Evolutionary conservation across 2,888 invertebrate genomes (phyloP).

Genomic region (Cheilosia impressa): DNA sequence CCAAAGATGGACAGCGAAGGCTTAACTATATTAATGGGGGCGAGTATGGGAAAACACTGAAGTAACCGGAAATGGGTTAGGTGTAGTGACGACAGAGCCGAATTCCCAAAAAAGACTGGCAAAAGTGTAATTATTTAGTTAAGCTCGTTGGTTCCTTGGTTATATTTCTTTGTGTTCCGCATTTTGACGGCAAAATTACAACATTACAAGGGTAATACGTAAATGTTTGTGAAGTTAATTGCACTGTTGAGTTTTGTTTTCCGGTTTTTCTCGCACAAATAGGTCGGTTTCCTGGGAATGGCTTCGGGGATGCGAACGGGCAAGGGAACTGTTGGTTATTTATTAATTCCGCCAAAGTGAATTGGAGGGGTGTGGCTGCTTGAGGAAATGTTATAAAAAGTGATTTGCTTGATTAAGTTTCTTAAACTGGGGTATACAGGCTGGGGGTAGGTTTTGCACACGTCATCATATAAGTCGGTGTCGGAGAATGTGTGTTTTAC

Average conservation of each 20-base stretch:
- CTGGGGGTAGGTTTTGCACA: too few species aligned
- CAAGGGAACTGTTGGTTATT: background rate
- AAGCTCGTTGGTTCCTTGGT: conserved; percentile 10
- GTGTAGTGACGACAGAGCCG: background rate
- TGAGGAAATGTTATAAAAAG: too few species aligned
- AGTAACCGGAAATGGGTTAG: conserved; percentile 26
- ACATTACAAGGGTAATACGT: conserved; percentile 34
- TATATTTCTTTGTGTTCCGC: conserved; percentile 9
- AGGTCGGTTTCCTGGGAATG: conserved; percentile 14
- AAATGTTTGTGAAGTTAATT: conserved; percentile 50
- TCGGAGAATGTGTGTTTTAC: too few species aligned
- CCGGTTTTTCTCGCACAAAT: conserved; percentile 15
- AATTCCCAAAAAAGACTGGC: background rate
- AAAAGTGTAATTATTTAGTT: conserved; percentile 41
- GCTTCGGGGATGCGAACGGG: background rate
- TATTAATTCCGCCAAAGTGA: conserved; percentile 1
- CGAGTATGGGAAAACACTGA: background rate
- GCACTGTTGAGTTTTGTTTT: conserved; percentile 23
- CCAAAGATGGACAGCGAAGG: conserved; percentile 29
- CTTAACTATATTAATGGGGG: conserved; percentile 21
- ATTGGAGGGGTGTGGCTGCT: background rate
- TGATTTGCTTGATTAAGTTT: too few species aligned
- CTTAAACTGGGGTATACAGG: too few species aligned
- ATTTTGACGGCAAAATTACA: conserved; percentile 28
- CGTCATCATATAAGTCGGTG: too few species aligned